Conservation (phyloP, 1,140 invertebrate species). For the Camponotus floridanus region DNA sequence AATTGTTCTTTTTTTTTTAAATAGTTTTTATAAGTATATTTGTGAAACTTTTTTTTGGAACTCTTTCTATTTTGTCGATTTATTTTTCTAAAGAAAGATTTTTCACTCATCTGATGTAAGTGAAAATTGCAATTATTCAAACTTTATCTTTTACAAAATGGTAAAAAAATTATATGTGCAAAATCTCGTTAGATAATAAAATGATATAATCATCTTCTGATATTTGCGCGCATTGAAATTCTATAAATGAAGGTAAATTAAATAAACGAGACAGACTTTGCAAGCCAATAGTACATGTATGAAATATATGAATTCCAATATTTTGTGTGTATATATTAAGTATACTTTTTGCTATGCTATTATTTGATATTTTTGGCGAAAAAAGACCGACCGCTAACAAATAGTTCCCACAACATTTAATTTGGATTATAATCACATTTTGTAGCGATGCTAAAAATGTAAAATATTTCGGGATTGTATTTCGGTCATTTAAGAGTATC, state of each 20-base stretch:
- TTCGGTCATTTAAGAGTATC: background rate
- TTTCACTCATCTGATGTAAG: background rate
- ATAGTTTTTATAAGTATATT: background rate
- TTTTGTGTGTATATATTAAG: background rate
- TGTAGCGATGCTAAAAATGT: too few relatives aligned
- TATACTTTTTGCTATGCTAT: background rate
- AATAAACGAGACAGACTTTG: too few relatives aligned
- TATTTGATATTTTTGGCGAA: background rate
- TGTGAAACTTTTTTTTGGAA: background rate
- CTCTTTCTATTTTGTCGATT: background rate
- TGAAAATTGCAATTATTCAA: background rate
- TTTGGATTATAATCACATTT: slow-evolving; percentile 10
- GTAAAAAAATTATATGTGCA: background rate
- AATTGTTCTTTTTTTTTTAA: background rate
- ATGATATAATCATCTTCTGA: background rate
- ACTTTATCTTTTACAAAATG: background rate
- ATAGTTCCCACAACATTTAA: background rate
- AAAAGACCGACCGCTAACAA: background rate
- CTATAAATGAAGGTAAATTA: background rate
- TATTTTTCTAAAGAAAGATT: background rate
- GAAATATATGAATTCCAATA: background rate
- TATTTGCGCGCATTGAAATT: background rate
- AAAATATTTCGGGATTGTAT: background rate
- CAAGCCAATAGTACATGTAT: background rate
- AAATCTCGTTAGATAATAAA: background rate